Conservation (phyloP, 1,140 invertebrate species). For the Himalopsyche phryganea region DNA sequence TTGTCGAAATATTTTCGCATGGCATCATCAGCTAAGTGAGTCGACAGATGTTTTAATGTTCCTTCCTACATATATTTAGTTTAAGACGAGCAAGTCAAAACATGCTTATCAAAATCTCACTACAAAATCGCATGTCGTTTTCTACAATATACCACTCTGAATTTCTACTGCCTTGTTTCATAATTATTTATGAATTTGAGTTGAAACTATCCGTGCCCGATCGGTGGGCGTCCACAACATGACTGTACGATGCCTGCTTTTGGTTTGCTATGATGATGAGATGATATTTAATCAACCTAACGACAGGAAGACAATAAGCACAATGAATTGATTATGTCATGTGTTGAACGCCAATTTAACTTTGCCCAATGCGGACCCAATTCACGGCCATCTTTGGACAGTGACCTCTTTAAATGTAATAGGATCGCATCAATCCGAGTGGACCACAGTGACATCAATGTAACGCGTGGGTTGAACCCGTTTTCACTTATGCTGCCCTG, state of each 20-base stretch:
- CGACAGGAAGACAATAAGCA: constrained; percentile 34
- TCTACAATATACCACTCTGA: neutral
- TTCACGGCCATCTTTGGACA: constrained; percentile 32
- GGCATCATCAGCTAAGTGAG: too few relatives aligned
- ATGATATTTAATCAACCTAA: constrained; percentile 33
- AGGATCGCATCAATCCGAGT: constrained; percentile 21
- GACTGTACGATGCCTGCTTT: constrained; percentile 9
- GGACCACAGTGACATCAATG: constrained; percentile 15
- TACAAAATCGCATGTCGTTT: neutral
- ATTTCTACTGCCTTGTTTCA: neutral
- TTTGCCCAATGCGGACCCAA: constrained; percentile 21
- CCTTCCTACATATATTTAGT: too few relatives aligned
- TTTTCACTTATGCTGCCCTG: neutral
- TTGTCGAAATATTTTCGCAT: too few relatives aligned
- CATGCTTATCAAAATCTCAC: too few relatives aligned
- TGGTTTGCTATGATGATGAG: constrained; percentile 9
- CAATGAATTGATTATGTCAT: constrained; percentile 35
- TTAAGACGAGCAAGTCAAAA: too few relatives aligned
- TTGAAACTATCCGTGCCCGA: constrained; percentile 6
- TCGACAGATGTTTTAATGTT: too few relatives aligned
- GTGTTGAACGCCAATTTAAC: constrained; percentile 28
- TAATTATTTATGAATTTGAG: neutral
- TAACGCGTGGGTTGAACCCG: constrained; percentile 14
- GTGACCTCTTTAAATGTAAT: constrained; percentile 28
- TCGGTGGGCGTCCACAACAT: constrained; percentile 12